Conservation (phyloP, 2,888 invertebrate species). For the Dicranocentrus wangi region DNA sequence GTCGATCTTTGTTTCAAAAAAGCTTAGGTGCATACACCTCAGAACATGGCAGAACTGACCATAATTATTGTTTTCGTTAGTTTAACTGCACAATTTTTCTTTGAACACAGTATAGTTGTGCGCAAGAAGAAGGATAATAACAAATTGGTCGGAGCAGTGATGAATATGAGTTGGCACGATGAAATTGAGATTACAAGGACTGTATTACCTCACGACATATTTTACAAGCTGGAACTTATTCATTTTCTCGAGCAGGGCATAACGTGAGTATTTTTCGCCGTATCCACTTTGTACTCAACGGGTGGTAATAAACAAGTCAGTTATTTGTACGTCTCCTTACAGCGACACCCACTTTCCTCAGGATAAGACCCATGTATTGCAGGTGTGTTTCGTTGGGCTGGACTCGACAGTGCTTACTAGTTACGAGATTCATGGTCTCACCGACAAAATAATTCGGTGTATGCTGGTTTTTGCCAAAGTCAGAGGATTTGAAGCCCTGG, state of each 20-base stretch:
- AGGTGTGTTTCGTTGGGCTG: conserved; percentile 48
- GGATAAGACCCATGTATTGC: conserved; percentile 34
- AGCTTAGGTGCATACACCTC: conserved; percentile 32
- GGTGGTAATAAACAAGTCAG: no score
- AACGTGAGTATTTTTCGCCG: conserved; percentile 26
- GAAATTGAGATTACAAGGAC: conserved; percentile 17
- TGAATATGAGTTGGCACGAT: conserved; percentile 51
- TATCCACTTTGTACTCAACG: background rate
- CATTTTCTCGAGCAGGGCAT: conserved; percentile 37
- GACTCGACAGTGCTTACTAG: background rate
- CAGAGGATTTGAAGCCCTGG: conserved; percentile 42
- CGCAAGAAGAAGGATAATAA: conserved; percentile 34
- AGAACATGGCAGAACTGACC: no score
- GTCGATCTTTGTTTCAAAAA: conserved; percentile 40
- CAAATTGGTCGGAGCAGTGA: conserved; percentile 33
- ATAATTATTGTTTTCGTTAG: no score
- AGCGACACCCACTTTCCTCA: conserved; percentile 49
- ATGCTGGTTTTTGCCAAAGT: conserved; percentile 41
- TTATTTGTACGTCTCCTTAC: no score
- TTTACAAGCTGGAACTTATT: conserved; percentile 47
- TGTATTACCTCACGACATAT: conserved; percentile 4
- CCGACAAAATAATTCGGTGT: conserved; percentile 42
- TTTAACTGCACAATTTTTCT: no score
- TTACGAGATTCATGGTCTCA: conserved; percentile 39
- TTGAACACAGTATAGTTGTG: conserved; percentile 38